Base-by-base conservation (phyloP, 2,888 invertebrate genomes). In the Notocelia uddmanniana region DNA sequence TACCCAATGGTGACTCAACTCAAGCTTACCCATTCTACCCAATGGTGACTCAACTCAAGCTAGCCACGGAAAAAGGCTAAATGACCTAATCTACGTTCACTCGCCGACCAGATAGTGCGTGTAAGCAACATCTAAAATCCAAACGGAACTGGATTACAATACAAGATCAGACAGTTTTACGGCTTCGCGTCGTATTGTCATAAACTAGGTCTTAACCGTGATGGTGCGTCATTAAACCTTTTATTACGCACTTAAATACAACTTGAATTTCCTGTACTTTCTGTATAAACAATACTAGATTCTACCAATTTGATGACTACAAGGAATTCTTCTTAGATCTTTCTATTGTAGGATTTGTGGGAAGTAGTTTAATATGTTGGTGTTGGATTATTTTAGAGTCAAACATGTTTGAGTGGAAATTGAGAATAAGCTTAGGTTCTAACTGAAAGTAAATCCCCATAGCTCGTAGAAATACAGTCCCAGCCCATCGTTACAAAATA, bases 141-240 rank as follows among this genome's bases (percentile, higher is more conserved):
- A 21, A 66, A 45, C 26, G 45, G 19, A 60, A 67, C 59, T 34
- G 59, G 66, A 66, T 66, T 37, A 66, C 59, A 71, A 66, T 70
- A 70, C 64, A 70, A 67, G 72, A 72, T 72, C 55, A 72, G 60
- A 62, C 48, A 68, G 26, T 72, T 67, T 68, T 68, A 72, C 48
- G 72, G 72, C 68, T 68, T 72, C 71, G 19, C 31, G 21, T 48
- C 15, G 31, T 60, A 48, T 72, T 62, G 72, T 72, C 67, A 62
- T 72, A 55, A 71, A 60, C 45, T 31, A 26, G 60, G 67, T 67
- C 31, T 66, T 55, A 52, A 66, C 41, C 48, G 64, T 31, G 41
- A 52, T 34, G 54, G 34, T 31, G 9, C 54, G 66, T 60, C 59
- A 52, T 60, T 57, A 71, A 59, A 59, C 59, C 50, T 52, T 63